Conservation (phyloP, 1,140 invertebrate species). For the Ceratosolen solmsi region DNA sequence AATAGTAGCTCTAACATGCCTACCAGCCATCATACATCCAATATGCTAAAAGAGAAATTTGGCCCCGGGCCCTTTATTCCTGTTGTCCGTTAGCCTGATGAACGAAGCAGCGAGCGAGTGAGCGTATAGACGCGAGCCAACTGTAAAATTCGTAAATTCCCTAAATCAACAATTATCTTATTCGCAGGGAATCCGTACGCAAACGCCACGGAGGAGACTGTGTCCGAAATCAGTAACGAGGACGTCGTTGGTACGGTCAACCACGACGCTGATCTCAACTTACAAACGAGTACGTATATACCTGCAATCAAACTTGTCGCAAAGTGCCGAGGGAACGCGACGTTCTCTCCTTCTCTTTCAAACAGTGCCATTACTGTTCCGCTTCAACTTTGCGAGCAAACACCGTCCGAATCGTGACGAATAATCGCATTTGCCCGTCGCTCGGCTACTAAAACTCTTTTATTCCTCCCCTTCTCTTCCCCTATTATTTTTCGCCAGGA, state of each 20-base stretch:
- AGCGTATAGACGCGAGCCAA: not conserved
- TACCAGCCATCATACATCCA: too few relatives aligned
- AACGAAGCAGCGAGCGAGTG: not conserved
- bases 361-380: not conserved
- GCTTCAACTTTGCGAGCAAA: slow-evolving; percentile 44
- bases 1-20: too few relatives aligned
- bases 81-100: not conserved
- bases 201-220: slow-evolving; percentile 78
- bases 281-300: slow-evolving; percentile 76
- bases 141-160: slow-evolving; percentile 30
- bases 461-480: not conserved
- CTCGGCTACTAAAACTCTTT: not conserved
- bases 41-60: too few relatives aligned
- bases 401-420: slow-evolving; percentile 40
- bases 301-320: slow-evolving; percentile 41
- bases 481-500: not conserved
- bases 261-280: slow-evolving; percentile 74
- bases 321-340: not conserved
- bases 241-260: slow-evolving; percentile 73
- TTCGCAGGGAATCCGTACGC: slow-evolving; percentile 68
- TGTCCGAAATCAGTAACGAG: slow-evolving; percentile 72
- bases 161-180: slow-evolving; percentile 56
- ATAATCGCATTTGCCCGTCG: not conserved
- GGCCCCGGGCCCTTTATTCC: too few relatives aligned
- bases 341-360: not conserved